These are phyloP conservation scores for Zoanthus gigantus DNA, from an alignment of 92 coral and sea anemone genomes.

Conservation along the genomic window DNA sequence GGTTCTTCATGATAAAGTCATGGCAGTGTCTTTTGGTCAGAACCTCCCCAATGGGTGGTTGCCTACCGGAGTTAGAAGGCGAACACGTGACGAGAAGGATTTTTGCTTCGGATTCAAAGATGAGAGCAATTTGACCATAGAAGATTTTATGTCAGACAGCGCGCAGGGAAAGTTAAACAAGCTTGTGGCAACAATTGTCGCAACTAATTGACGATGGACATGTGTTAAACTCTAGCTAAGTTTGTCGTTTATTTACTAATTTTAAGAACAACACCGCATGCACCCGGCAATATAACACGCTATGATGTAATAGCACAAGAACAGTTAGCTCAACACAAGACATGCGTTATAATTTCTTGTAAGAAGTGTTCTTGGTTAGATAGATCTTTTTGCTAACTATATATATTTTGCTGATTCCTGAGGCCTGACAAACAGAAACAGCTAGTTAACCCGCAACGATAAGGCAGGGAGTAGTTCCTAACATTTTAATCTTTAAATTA, in stretches of 20 bases:
- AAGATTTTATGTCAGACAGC: slow-evolving; percentile 58
- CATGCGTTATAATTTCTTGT: too few relatives aligned
- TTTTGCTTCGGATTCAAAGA: slow-evolving; percentile 71
- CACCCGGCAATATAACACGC: too few relatives aligned
- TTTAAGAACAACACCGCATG: too few relatives aligned
- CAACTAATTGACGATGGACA: slow-evolving; percentile 21
- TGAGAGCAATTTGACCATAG: slow-evolving; percentile 49
- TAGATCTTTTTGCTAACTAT: too few relatives aligned
- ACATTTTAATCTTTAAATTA: too few relatives aligned
- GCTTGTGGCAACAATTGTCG: slow-evolving; percentile 78
- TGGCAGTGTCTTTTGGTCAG: slow-evolving; percentile 86
- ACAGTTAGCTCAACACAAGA: too few relatives aligned
- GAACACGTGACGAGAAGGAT: slow-evolving; percentile 58
- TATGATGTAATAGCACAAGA: too few relatives aligned
- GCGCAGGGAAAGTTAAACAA: slow-evolving; percentile 68
- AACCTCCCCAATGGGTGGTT: slow-evolving; percentile 80
- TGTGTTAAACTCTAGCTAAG: neutral
- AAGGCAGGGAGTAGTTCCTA: too few relatives aligned
- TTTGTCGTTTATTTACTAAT: neutral
- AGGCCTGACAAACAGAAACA: too few relatives aligned
- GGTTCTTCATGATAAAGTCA: slow-evolving; percentile 76
- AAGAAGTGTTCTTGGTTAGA: too few relatives aligned
- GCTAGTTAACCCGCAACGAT: too few relatives aligned
- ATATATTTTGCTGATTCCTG: too few relatives aligned
- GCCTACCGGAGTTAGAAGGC: slow-evolving; percentile 65